Base-by-base conservation (phyloP, 2,888 invertebrate species). In the Nomada ferruginata region DNA sequence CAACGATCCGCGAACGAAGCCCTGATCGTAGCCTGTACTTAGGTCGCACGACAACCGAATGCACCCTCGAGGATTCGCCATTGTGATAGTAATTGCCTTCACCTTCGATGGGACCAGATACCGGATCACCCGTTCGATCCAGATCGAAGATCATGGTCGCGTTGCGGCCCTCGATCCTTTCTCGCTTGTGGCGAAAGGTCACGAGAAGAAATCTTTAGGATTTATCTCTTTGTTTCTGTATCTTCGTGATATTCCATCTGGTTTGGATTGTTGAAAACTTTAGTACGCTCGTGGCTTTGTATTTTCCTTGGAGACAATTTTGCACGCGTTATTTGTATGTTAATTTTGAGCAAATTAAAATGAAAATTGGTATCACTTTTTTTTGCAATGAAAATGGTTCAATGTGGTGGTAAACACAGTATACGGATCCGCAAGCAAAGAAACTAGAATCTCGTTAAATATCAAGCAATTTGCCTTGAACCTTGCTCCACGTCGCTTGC, bases 21-120 rank as follows among this genome's bases (percentile, higher is more conserved):
- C 52, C 55, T 53, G 85, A 84, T 81, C 84, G 86, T 36, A 84
- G 82, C 85, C 89, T 89, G 91, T 89, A 91, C 87, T 91, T 91
- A 89, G 87, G 86, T 90, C 90, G 89, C 86, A 82, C 82, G 86
- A 88, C 84, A 85, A 85, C 82, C 87, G 79, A 83, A 82, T 79
- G 84, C 85, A 89, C 87, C 90, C 85, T 84, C 79, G 83, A 89
- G 88, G 87, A 87, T 82, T 79, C 89, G 87, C 85, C 89, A 90
- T 91, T 91, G 91, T 89, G 87, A 90, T 91, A 84, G 91, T 91
- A 91, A 92, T 92, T 91, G 90, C 83, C 86, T 83, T 86, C 83
- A 80, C 80, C 88, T 81, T 83, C 85, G 85, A 75, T 71, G 84
- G 70, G 82, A 85, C 88, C 74, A 82, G 89, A 88, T 92, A 91